phyloP scores from a whole-genome alignment of 2,888 invertebrate species.

The Strigamia crassipes region DNA sequence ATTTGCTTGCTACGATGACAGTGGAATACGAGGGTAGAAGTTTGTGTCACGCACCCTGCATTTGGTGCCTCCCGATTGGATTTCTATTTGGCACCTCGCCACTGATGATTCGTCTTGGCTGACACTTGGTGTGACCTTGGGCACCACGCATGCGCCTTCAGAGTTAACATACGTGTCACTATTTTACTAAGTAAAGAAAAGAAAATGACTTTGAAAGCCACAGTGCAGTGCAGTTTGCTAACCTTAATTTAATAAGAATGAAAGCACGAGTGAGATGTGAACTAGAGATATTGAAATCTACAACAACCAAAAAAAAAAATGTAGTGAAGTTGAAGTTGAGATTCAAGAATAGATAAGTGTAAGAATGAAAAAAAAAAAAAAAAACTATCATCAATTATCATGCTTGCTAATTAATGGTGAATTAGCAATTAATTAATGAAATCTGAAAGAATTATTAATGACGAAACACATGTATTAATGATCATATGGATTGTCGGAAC shows the following conservation, averaged over 20 bases:
- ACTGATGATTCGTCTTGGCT: slow-evolving; percentile 42
- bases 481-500: no score
- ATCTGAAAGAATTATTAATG: no score
- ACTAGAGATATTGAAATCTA: background rate
- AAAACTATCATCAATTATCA: no score
- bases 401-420: no score
- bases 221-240: background rate
- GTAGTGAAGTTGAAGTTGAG: background rate
- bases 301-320: background rate
- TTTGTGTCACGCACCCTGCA: slow-evolving; percentile 37
- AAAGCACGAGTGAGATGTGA: background rate
- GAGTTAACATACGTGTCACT: slow-evolving; percentile 31
- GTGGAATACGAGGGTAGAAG: slow-evolving; percentile 24
- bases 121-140: slow-evolving; percentile 35
- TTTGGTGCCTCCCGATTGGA: slow-evolving; percentile 40
- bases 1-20: slow-evolving; percentile 32
- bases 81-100: slow-evolving; percentile 38
- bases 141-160: slow-evolving; percentile 22
- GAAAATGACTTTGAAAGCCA: slow-evolving; percentile 1
- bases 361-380: no score
- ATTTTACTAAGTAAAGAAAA: slow-evolving; percentile 23
- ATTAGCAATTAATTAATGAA: no score
- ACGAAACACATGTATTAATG: no score
- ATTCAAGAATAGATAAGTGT: no score
- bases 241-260: background rate